Evolutionary conservation across 2,113 vertebrate genomes (phyloP), one percentile per base, ranked within the genome.

Genomic region (Oreochromis aureus): DNA sequence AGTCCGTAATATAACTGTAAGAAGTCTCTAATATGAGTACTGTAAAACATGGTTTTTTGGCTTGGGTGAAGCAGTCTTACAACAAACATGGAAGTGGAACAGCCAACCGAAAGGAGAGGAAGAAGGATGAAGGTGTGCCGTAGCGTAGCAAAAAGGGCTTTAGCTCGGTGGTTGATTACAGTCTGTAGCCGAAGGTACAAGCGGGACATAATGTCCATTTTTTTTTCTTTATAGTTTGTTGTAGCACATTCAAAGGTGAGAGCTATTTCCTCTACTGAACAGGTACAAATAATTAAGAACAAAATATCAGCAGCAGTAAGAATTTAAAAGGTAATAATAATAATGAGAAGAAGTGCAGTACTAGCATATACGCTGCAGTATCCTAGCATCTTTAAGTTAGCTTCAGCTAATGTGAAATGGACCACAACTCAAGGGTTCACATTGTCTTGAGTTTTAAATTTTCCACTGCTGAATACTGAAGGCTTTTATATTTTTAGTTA

Each of bases 181-280:
- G 34, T 39, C 34, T 69, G 32, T 66, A 34, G 63, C 63, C 3
- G 12, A 44, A 69, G 1, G 19, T 36, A 39, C 19, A 66, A 12
- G 19, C 10, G 0, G 34, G 34, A 39, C 32, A 66, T 0, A 0
- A 66, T 66, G 6, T 66, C 34, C 34, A 39, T 1, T 22, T 69
- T 5, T 69, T 5, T 39, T 39, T 41, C 18, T 12, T 12, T 22
- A 8, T 69, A 69, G 39, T 15, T 6, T 24, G 66, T 15, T 71
- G n/a, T 71, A 71, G n/a, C 6, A 24, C 36, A 44, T 71, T 24
- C 66, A 71, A 71, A 71, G 12, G 7, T 44, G 24, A 71, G n/a
- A 9, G 39, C 39, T 24, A 10, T 69, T 22, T 3, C 0, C n/a
- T 71, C 0, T 9, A 24, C 39, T 41, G 63, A 69, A 39, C 19